Conservation (phyloP, 2,888 invertebrate genomes). For the Ganaspis brasiliensis region DNA sequence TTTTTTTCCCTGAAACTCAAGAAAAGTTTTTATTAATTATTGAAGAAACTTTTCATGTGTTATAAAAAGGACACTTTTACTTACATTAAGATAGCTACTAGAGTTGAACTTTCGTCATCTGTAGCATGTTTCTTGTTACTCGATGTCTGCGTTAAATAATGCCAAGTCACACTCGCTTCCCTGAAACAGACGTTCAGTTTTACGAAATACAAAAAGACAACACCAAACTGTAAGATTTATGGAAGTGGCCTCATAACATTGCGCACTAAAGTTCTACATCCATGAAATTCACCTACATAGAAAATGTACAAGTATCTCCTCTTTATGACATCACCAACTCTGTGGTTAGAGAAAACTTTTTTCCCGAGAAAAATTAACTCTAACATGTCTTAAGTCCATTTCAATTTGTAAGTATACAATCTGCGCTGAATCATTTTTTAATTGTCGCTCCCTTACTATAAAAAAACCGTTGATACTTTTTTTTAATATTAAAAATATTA, state of each 20-base stretch:
- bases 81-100: constrained; percentile 9
- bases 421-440: no score
- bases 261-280: constrained; percentile 13
- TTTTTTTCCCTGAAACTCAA: neutral
- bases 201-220: constrained; percentile 19
- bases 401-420: no score
- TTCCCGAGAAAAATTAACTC: neutral
- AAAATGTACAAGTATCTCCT: neutral
- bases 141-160: constrained; percentile 36
- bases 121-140: constrained; percentile 32
- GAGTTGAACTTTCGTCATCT: constrained; percentile 22
- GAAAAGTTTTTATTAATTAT: constrained; percentile 10
- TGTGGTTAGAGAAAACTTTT: neutral
- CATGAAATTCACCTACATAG: constrained; percentile 7
- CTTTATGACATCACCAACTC: neutral
- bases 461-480: no score
- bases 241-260: constrained; percentile 22
- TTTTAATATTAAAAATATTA: no score
- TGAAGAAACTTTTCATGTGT: neutral
- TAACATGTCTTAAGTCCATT: no score
- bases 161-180: constrained; percentile 26
- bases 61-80: constrained; percentile 5
- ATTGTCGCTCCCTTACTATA: no score
- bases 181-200: constrained; percentile 31
- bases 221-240: constrained; percentile 26